A percentile compares a stretch with the other conserved stretches of the same genome.
phyloP scores from a whole-genome alignment of 2,797 vertebrate species.

The Mormyrus proboscirostris region DNA sequence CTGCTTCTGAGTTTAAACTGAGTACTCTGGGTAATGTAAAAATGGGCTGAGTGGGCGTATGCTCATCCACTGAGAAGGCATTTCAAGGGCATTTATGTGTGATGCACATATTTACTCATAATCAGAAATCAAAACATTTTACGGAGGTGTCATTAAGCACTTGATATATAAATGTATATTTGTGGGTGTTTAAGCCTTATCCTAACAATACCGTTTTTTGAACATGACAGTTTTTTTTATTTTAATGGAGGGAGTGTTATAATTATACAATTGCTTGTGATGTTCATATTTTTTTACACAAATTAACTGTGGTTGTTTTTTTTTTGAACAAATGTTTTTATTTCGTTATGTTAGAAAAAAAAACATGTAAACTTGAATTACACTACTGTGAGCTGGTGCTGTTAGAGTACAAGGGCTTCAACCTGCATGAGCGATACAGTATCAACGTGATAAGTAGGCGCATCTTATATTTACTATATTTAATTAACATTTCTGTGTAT shows the following conservation, averaged over 20 bases:
- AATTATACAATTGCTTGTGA: background rate
- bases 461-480: conserved; percentile 1
- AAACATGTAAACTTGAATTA: background rate
- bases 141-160: background rate
- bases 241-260: background rate
- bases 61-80: background rate
- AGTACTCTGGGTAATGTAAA: background rate
- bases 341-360: background rate
- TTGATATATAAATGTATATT: conserved; percentile 14
- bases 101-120: background rate
- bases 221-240: background rate
- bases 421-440: background rate
- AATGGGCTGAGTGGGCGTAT: background rate
- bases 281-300: conserved; percentile 1
- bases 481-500: conserved; percentile 17
- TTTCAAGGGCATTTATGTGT: conserved; percentile 5
- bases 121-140: background rate
- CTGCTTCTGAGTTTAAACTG: background rate
- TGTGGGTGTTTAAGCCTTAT: conserved; percentile 6
- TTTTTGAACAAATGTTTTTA: background rate
- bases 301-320: background rate
- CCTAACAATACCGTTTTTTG: background rate
- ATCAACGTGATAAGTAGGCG: background rate
- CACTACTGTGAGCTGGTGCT: background rate
- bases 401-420: conserved; percentile 9